A percentile compares a stretch with the other conserved stretches of the same genome.
Evolutionary conservation across 1,140 invertebrate genomes (phyloP).

Genomic region (Drosophila parvula): DNA sequence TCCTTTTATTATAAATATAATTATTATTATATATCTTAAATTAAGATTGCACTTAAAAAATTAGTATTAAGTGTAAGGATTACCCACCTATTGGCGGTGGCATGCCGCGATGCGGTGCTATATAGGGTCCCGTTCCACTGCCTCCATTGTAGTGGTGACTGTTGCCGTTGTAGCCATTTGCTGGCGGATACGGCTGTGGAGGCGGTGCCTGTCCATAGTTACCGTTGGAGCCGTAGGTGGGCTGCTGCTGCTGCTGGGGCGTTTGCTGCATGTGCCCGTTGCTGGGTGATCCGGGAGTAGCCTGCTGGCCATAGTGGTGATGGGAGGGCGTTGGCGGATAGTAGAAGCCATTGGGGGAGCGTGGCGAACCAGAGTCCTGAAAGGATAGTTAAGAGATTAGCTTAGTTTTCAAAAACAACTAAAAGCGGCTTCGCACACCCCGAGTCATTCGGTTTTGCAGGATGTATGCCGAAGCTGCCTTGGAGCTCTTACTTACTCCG

Average conservation of each 20-base stretch:
- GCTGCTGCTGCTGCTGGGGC: conserved; percentile 62
- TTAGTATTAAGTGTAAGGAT: not conserved
- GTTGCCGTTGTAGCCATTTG: conserved; percentile 79
- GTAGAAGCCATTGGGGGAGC: conserved; percentile 82
- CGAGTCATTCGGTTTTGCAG: too few relatives aligned
- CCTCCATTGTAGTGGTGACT: conserved; percentile 81
- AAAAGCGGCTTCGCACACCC: not conserved
- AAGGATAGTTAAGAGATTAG: conserved; percentile 11
- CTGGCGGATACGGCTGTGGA: conserved; percentile 54
- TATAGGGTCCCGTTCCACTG: conserved; percentile 84
- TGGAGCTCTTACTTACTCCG: too few relatives aligned
- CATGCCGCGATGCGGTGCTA: conserved; percentile 85
- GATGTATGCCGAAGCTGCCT: not conserved
- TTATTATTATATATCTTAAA: not conserved
- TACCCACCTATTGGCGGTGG: conserved; percentile 76
- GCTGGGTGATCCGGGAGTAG: conserved; percentile 71
- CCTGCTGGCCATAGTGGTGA: conserved; percentile 83
- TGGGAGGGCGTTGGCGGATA: conserved; percentile 85
- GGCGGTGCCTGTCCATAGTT: conserved; percentile 73
- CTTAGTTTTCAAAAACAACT: not conserved
- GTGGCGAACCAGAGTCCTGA: conserved; percentile 80
- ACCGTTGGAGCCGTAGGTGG: conserved; percentile 63
- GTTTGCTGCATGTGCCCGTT: conserved; percentile 55
- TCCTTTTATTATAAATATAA: conserved; percentile 30
- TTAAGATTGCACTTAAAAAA: not conserved